Conservation (phyloP, 2,113 vertebrate species). For the Lathamus discolor region DNA sequence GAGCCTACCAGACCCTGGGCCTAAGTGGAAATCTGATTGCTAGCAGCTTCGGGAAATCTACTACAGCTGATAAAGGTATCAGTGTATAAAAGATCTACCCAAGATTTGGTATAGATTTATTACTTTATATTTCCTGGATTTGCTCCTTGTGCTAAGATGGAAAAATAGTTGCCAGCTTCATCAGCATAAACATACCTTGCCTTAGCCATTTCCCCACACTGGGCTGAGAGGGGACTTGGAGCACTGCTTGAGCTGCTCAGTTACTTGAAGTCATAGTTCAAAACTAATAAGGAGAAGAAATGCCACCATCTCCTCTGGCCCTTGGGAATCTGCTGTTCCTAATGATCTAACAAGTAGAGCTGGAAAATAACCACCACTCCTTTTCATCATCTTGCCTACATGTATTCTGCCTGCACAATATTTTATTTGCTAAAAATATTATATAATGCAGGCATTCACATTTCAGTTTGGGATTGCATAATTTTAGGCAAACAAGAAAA, state of each 20-base stretch:
- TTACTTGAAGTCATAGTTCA: not conserved
- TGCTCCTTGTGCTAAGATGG: not conserved
- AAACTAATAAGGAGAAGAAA: not conserved
- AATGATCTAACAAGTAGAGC: not conserved
- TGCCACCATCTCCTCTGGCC: not conserved
- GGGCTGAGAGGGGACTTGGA: not conserved
- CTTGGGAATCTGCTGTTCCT: not conserved
- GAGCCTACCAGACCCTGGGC: slow-evolving; percentile 89
- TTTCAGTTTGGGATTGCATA: not conserved
- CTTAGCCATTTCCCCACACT: not conserved
- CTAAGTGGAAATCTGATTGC: slow-evolving; percentile 95
- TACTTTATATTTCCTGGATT: not conserved
- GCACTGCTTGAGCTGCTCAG: not conserved
- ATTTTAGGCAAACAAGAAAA: not conserved
- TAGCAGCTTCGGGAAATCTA: slow-evolving; percentile 96
- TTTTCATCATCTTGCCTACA: not conserved
- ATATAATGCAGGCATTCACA: not conserved
- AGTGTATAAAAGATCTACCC: no score
- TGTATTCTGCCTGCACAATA: not conserved
- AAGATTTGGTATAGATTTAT: not conserved
- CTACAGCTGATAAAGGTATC: slow-evolving; percentile 90
- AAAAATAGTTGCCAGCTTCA: not conserved
- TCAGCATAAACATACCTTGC: not conserved
- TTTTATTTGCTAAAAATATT: not conserved
- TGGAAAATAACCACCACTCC: not conserved